Percentiles rank a stretch among this genome's conserved stretches.
Evolutionary conservation across 2,888 invertebrate species (phyloP).

Genomic region (Tachina lurida): DNA sequence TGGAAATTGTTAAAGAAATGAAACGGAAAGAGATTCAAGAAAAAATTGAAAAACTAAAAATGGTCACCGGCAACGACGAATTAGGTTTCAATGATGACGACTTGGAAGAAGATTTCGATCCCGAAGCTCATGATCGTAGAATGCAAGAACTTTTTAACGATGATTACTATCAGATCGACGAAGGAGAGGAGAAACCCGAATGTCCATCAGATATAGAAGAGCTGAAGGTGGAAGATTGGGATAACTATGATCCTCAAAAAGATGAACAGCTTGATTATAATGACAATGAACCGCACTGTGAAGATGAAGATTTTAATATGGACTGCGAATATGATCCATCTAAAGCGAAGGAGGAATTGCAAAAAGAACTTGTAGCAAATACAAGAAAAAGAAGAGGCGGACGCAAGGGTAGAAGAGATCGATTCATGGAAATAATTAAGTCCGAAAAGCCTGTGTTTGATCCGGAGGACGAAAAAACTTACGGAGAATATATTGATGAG

Average conservation of each 20-base stretch:
- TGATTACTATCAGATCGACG: constrained; percentile 91
- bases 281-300: constrained; percentile 86
- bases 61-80: constrained; percentile 92
- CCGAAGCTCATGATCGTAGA: constrained; percentile 91
- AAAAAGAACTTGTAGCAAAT: constrained; percentile 85
- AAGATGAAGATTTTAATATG: constrained; percentile 94
- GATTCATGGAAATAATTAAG: constrained; percentile 89
- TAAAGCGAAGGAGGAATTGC: constrained; percentile 83
- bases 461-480: constrained; percentile 89
- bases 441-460: constrained; percentile 93
- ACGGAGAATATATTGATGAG: constrained; percentile 95
- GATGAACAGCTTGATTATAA: constrained; percentile 82
- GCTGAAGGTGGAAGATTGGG: constrained; percentile 82
- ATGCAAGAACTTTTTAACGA: constrained; percentile 95
- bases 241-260: constrained; percentile 85
- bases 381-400: constrained; percentile 85
- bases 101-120: constrained; percentile 95
- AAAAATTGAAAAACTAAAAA: constrained; percentile 92
- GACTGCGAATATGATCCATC: constrained; percentile 92
- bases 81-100: constrained; percentile 87
- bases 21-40: constrained; percentile 95
- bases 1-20: constrained; percentile 92
- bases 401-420: constrained; percentile 87
- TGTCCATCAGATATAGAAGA: constrained; percentile 90
- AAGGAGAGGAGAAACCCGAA: constrained; percentile 90